Percentiles rank a stretch among this genome's conserved stretches.
Conservation (phyloP, 2,113 vertebrate species). For the Nycticebus coucang region DNA sequence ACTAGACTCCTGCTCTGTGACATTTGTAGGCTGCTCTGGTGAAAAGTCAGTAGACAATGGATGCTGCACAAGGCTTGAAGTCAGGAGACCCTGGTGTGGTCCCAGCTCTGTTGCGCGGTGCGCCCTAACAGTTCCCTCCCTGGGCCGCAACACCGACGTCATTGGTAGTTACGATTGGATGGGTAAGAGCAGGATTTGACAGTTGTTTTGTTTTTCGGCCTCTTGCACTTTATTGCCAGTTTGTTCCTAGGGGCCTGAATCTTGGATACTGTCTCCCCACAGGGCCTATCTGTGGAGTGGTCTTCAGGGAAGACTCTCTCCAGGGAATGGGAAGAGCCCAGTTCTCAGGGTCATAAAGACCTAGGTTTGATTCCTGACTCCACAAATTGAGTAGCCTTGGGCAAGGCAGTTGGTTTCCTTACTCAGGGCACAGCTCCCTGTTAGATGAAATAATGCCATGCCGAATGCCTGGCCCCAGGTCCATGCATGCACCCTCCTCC, state of each 20-base stretch:
- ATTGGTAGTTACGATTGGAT: rapidly evolving
- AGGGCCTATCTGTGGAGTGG: not conserved
- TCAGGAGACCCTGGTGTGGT: not conserved
- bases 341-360: not conserved
- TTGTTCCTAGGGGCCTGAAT: not conserved
- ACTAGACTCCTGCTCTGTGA: not conserved
- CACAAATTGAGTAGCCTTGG: not conserved
- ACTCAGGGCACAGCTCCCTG: not conserved
- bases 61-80: too few species aligned
- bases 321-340: rapidly evolving
- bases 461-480: rapidly evolving
- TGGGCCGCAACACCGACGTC: not conserved
- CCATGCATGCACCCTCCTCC: rapidly evolving
- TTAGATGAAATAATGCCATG: not conserved
- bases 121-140: not conserved
- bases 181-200: rapidly evolving
- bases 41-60: not conserved
- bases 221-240: not conserved
- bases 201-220: not conserved
- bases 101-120: not conserved
- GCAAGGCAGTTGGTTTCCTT: not conserved
- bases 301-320: not conserved
- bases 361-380: not conserved
- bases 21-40: not conserved
- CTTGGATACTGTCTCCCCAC: rapidly evolving